Evolutionary conservation across 2,113 vertebrate species (phyloP), one percentile per base, ranked within the genome.

Genomic region (Danio rerio): DNA sequence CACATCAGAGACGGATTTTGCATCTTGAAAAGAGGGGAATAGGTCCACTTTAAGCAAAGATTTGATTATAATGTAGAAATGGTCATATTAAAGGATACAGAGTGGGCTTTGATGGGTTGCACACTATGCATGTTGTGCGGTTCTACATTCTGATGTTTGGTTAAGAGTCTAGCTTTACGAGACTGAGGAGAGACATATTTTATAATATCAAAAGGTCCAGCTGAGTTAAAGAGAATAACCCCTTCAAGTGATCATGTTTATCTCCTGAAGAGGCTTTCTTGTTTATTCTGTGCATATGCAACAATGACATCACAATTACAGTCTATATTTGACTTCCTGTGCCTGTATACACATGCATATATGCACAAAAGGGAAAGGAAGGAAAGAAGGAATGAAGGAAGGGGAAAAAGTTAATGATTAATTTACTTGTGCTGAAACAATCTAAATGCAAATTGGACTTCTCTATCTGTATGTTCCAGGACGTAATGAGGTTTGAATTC

Each of bases 391-490:
- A 70, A 69, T 21, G 40, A 62, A n/a, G 40, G 47, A 50, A 62
- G 62, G 43, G 65, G 75, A 79, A 88, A 87, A 85, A 85, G 89
- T 89, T 90, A 43, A 74, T 92, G 91, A 92, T 94, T 93, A 91
- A 94, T 93, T 94, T 93, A 94, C 88, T 92, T 89, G 82, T 92
- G 89, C 89, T 92, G 92, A 93, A 93, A 93, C 93, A 94, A 93
- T 94, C 92, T 94, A 94, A 93, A 94, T 94, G 93, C 92, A 94
- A 94, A 94, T 94, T 93, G 91, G 88, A 92, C 87, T 90, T 86
- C 91, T 93, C 92, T 93, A 93, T 93, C 93, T 92, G 88, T 87
- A 86, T 92, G 90, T 92, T 86, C 88, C 90, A 93, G 91, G 89
- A 88, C 86, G 88, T 93, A 93, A 94, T 94, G 91, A 93, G 90